These are phyloP conservation scores for Xanthia togata DNA, from an alignment of 2,888 invertebrate genomes.

Conservation along the genomic window DNA sequence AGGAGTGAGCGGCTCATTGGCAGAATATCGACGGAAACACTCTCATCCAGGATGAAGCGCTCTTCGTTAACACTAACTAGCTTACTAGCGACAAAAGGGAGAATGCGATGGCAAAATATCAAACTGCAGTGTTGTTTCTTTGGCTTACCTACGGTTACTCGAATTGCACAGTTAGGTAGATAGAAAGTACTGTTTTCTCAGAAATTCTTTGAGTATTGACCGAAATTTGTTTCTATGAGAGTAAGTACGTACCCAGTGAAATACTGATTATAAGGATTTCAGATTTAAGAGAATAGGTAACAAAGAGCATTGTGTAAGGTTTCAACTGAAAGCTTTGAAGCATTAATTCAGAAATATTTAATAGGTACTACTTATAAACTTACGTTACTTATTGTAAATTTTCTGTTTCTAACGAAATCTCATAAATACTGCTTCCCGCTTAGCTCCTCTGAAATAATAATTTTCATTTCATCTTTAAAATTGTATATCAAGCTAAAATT, in stretches of 20 bases:
- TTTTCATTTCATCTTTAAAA: background rate
- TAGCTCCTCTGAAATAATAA: background rate
- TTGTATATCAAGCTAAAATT: background rate
- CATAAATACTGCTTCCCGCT: background rate
- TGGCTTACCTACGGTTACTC: background rate
- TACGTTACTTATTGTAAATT: background rate
- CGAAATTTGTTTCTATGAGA: background rate
- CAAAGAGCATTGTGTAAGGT: background rate
- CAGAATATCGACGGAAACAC: constrained; percentile 5
- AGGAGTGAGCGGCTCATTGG: constrained; percentile 31
- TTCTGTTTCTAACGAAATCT: background rate
- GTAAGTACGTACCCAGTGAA: background rate
- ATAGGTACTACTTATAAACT: background rate
- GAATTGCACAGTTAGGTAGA: background rate
- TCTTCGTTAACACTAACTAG: constrained; percentile 27
- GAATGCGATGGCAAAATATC: background rate
- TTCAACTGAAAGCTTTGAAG: background rate
- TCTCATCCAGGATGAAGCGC: constrained; percentile 21
- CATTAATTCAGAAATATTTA: background rate
- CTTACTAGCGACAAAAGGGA: background rate
- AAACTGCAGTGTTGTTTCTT: background rate
- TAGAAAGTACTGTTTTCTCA: background rate
- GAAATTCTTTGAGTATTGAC: background rate
- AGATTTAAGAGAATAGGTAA: background rate
- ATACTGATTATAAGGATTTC: no score